phyloP scores from a whole-genome alignment of 2,113 vertebrate genomes.

The Panthera tigris region DNA sequence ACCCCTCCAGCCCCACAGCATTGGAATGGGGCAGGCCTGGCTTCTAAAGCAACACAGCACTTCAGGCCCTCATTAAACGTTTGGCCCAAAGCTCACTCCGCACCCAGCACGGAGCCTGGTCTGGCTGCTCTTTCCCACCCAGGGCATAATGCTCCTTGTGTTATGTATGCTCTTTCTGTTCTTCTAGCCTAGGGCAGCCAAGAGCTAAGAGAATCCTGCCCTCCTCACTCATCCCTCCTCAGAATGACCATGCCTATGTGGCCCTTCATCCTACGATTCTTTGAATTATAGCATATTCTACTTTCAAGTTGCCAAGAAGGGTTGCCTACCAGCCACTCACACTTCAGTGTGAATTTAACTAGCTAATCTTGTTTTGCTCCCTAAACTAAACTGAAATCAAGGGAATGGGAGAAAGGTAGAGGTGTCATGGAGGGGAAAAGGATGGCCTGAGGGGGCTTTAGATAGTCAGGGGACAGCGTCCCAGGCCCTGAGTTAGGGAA shows the following conservation, averaged over 20 bases:
- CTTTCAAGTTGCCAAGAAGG: not conserved
- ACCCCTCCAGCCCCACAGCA: not conserved
- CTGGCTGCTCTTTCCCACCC: not conserved
- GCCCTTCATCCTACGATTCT: not conserved
- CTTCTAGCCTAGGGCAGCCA: not conserved
- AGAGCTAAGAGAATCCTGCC: not conserved
- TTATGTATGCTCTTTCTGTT: not conserved
- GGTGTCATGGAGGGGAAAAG: not conserved
- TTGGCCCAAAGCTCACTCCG: not conserved
- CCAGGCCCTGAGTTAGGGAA: not conserved
- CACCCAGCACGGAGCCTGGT: not conserved
- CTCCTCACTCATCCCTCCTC: not conserved
- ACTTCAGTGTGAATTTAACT: slow-evolving; percentile 5
- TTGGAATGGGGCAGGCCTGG: not conserved
- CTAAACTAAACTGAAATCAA: not conserved
- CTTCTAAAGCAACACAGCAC: not conserved
- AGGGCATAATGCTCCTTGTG: not conserved
- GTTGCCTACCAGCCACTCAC: not conserved
- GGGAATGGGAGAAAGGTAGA: not conserved
- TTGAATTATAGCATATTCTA: not conserved
- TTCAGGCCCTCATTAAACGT: not conserved
- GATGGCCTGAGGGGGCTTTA: not conserved
- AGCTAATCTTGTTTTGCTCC: not conserved
- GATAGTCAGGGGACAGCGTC: not conserved
- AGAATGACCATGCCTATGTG: not conserved